A percentile compares a stretch with the other conserved stretches of the same genome.
Evolutionary conservation across 1,140 invertebrate species (phyloP).

Genomic region (Cotesia vestalis): DNA sequence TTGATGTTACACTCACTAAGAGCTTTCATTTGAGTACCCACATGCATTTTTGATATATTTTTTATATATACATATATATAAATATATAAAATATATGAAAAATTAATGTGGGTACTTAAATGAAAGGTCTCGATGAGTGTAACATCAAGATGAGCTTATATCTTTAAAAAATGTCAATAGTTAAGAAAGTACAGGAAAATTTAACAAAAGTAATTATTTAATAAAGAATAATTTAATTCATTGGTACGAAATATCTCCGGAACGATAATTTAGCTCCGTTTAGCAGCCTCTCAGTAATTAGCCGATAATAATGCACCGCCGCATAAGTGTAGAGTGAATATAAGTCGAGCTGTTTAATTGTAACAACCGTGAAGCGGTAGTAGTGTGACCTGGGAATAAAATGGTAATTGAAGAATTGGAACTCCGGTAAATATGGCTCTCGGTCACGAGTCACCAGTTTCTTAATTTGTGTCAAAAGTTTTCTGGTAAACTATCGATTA

Average conservation of each 20-base stretch:
- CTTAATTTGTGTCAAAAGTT: constrained; percentile 32
- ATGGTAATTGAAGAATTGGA: constrained; percentile 59
- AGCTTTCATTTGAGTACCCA: too few species aligned
- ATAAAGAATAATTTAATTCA: neutral
- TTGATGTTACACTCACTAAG: too few species aligned
- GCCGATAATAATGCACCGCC: constrained; percentile 60
- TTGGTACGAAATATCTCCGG: neutral
- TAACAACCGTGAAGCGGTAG: constrained; percentile 27
- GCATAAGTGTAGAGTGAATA: constrained; percentile 40
- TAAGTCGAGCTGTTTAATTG: neutral
- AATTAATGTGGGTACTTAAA: too few species aligned
- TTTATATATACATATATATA: too few species aligned
- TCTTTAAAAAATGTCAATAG: too few species aligned
- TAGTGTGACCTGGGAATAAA: constrained; percentile 52
- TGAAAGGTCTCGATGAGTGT: too few species aligned
- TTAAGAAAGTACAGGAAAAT: too few species aligned
- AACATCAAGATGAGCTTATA: too few species aligned
- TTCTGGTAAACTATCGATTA: constrained; percentile 33
- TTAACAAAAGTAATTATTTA: neutral
- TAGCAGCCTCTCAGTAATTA: constrained; percentile 63
- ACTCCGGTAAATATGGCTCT: constrained; percentile 11
- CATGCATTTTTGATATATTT: too few species aligned
- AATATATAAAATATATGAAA: too few species aligned
- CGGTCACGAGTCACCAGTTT: constrained; percentile 13
- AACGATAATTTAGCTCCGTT: constrained; percentile 61